Evolutionary conservation across 2,113 vertebrate species (phyloP), one percentile per base, ranked within the genome.

Genomic region (Poeciliopsis prolifica): DNA sequence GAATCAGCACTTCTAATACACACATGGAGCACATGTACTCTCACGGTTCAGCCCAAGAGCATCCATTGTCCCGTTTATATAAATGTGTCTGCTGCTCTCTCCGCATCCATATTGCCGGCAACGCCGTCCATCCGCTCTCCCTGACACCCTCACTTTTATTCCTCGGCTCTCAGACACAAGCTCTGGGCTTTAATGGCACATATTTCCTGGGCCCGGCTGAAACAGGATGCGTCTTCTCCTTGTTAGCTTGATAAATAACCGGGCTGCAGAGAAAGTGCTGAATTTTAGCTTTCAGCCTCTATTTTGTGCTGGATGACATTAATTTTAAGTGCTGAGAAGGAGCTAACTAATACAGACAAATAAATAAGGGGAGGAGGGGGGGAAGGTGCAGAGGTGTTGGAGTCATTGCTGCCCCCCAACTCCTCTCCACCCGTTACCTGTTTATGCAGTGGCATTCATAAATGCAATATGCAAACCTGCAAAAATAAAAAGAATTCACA

Each of bases 231-330:
- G 95, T 96, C 95, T 95, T 93, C 96, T 95, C 95, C 97, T 98
- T 98, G 96, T 98, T 99, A 98, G 96, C 96, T 98, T 99, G 97
- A 98, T 97, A 97, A 98, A 99, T 98, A 99, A 97, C 97, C 95
- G 92, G 95, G 95, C 96, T 95, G 96, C 95, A 84, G 95, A 94
- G 95, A 98, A 97, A 96, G 95, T 96, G 97, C 96, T 96, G 96
- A 96, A 96, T 97, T 98, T 98, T 96, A 97, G 96, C 96, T 96
- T 96, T 93, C 94, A 94, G 88, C 95, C 96, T 96, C 97, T 97
- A 95, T 97, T 98, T 98, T 97, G 95, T 96, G 94, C 96, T 94
- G 95, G 95, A 96, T 95, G 96, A 96, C 97, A 98, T 98, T 98
- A 97, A 98, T 98, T 99, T 97, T 95, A 95, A 94, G 94, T 95